Conservation (phyloP, 2,113 vertebrate species). For the Gallinago undulata region DNA sequence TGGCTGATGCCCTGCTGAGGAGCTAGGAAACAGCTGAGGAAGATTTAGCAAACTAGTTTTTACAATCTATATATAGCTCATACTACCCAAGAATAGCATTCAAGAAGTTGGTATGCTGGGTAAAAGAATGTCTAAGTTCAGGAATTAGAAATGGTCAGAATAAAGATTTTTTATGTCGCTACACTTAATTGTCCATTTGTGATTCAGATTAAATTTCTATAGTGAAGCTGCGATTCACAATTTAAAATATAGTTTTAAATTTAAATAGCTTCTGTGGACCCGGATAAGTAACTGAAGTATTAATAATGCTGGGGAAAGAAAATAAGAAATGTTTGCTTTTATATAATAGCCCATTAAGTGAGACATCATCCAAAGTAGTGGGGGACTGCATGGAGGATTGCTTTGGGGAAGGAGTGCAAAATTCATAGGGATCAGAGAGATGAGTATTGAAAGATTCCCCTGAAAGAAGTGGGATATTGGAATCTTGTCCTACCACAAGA, state of each 20-base stretch:
- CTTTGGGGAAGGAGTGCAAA: not conserved
- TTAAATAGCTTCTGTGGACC: not conserved
- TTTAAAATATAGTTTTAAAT: not conserved
- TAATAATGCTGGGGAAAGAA: not conserved
- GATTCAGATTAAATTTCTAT: not conserved
- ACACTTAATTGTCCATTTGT: not conserved
- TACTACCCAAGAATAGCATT: not conserved
- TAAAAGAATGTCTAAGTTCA: not conserved
- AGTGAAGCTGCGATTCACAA: not conserved
- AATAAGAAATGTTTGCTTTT: not conserved
- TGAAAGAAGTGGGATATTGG: not conserved
- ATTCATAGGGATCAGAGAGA: not conserved
- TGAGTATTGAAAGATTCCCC: not conserved
- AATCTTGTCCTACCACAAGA: not conserved
- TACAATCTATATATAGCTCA: not conserved
- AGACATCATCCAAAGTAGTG: not conserved
- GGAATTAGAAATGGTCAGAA: not conserved
- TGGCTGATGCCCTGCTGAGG: not conserved
- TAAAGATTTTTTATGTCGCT: not conserved
- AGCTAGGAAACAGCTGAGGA: not conserved
- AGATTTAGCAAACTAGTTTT: not conserved
- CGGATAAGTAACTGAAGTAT: not conserved
- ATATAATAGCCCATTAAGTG: not conserved
- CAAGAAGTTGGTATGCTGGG: not conserved
- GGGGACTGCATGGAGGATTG: not conserved